Conservation (phyloP, 1,140 invertebrate genomes). For the Drosophila virilis region DNA sequence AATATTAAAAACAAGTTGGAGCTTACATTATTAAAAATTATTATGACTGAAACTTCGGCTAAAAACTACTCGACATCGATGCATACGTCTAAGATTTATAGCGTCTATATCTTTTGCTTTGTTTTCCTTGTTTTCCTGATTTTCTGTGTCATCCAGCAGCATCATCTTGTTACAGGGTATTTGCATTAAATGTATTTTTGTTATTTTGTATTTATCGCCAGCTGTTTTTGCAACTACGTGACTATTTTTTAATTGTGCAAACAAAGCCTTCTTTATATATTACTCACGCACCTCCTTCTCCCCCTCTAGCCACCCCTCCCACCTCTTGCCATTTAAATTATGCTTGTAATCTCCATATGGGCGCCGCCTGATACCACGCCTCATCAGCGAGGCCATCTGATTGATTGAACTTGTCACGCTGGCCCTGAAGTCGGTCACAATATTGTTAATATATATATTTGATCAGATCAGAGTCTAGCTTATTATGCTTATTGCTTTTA, state of each 20-base stretch:
- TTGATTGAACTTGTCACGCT: conserved; percentile 68
- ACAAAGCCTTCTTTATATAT: neutral
- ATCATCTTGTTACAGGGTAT: conserved; percentile 17
- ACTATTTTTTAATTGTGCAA: conserved; percentile 69
- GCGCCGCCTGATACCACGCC: conserved; percentile 37
- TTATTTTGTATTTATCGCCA: conserved; percentile 30
- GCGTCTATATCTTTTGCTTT: too few species aligned
- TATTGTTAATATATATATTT: conserved; percentile 16
- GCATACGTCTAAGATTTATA: too few species aligned
- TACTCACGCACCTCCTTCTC: neutral
- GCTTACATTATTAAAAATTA: too few species aligned
- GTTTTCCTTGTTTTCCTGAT: neutral
- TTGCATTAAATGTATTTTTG: too few species aligned
- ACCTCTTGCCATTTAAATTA: conserved; percentile 27
- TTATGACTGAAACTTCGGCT: too few species aligned
- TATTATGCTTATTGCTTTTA: conserved; percentile 76
- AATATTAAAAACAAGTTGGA: too few species aligned
- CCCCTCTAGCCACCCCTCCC: neutral
- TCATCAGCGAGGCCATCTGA: conserved; percentile 51
- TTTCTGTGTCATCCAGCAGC: neutral
- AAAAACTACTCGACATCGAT: too few species aligned
- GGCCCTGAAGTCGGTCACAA: conserved; percentile 70
- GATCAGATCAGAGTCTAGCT: conserved; percentile 40
- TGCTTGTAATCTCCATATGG: conserved; percentile 72
- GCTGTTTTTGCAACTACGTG: conserved; percentile 59